Conservation (phyloP, 1,140 invertebrate species). For the Rhagoletis pomonella region DNA sequence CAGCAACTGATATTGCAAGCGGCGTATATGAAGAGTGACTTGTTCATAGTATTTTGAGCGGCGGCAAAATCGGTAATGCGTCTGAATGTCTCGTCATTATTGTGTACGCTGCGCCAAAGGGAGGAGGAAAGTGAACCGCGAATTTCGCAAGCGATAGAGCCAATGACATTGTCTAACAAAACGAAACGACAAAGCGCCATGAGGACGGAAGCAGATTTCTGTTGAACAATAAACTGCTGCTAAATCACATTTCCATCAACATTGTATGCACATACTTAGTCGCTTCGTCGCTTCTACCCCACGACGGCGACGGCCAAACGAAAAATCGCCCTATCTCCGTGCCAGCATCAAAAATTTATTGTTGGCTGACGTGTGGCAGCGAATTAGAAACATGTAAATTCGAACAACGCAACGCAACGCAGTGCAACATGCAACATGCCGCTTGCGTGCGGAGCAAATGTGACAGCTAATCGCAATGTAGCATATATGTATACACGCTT, state of each 20-base stretch:
- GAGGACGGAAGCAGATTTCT: slow-evolving; percentile 20
- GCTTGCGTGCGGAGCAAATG: neutral
- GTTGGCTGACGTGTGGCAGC: slow-evolving; percentile 24
- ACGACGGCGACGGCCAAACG: too few relatives aligned
- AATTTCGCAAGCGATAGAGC: neutral
- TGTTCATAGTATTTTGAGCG: slow-evolving; percentile 16
- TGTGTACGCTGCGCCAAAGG: neutral
- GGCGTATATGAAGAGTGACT: slow-evolving; percentile 40
- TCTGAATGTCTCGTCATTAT: slow-evolving; percentile 34
- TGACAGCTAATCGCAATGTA: neutral
- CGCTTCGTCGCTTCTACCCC: neutral
- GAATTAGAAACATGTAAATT: slow-evolving; percentile 41
- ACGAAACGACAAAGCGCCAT: neutral
- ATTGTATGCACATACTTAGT: neutral
- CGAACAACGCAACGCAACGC: neutral
- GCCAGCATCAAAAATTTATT: neutral
- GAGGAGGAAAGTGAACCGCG: neutral
- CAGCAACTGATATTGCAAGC: neutral
- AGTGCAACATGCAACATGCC: slow-evolving; percentile 9
- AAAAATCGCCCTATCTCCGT: slow-evolving; percentile 24
- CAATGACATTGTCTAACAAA: slow-evolving; percentile 28
- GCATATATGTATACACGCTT: neutral
- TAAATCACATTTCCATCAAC: slow-evolving; percentile 29
- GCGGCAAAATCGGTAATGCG: slow-evolving; percentile 23
- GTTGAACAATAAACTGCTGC: slow-evolving; percentile 24